Percentiles rank a stretch among this genome's conserved stretches.
These are phyloP conservation scores for Syrista parreyssii DNA, from an alignment of 2,888 invertebrate genomes.

Conservation along the genomic window DNA sequence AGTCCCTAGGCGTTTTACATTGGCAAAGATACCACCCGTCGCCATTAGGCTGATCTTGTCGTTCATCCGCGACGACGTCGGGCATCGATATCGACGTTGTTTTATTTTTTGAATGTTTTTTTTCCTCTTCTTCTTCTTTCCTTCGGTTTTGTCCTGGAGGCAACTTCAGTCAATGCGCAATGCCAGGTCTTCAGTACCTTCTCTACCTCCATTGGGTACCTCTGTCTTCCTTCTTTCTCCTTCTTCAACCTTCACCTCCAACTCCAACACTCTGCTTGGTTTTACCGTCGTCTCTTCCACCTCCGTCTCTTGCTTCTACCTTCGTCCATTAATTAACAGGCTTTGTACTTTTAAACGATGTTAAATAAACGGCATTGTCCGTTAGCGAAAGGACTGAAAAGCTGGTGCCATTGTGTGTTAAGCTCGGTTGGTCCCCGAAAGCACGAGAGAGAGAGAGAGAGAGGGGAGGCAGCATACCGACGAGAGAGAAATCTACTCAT, in stretches of 20 bases:
- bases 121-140: too few relatives aligned
- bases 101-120: too few relatives aligned
- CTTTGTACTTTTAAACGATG: conserved; percentile 67
- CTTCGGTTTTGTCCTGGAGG: too few relatives aligned
- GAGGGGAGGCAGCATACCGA: conserved; percentile 39
- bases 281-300: conserved; percentile 23
- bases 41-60: too few relatives aligned
- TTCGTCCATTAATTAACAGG: conserved; percentile 64
- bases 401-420: conserved; percentile 60
- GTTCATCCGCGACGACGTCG: too few relatives aligned
- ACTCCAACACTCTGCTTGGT: conserved; percentile 7
- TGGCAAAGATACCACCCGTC: too few relatives aligned
- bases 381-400: conserved; percentile 60
- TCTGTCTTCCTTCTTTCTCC: conserved; percentile 19
- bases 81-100: too few relatives aligned
- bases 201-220: too few relatives aligned
- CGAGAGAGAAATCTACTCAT: conserved; percentile 38
- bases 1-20: too few relatives aligned
- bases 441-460: conserved; percentile 34
- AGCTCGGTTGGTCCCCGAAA: conserved; percentile 52
- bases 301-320: conserved; percentile 37
- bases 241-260: conserved; percentile 27
- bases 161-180: conserved; percentile 12
- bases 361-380: conserved; percentile 66
- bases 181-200: conserved; percentile 19